A percentile compares a stretch with the other conserved stretches of the same genome.
Evolutionary conservation across 1,140 invertebrate species (phyloP).

Genomic region (Eumaeus atala): DNA sequence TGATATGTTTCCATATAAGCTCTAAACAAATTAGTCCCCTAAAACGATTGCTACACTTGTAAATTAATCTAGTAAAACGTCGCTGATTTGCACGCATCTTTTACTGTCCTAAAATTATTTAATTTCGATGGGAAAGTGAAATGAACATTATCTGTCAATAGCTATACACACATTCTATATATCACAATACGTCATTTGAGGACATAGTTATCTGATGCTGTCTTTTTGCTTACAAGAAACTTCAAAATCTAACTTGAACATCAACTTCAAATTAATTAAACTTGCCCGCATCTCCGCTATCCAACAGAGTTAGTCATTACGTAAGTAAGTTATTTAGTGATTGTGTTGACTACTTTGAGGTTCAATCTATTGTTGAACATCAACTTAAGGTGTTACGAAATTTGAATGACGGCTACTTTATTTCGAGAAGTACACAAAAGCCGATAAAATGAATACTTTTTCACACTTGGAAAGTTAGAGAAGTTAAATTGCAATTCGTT

Average conservation of each 20-base stretch:
- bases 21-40: no score
- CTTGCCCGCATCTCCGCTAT: constrained; percentile 22
- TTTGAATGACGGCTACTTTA: constrained; percentile 24
- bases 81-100: no score
- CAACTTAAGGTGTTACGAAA: constrained; percentile 39
- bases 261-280: constrained; percentile 46
- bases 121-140: no score
- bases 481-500: constrained; percentile 4
- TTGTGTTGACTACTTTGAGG: constrained; percentile 35
- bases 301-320: constrained; percentile 38
- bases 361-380: constrained; percentile 41
- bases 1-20: no score
- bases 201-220: no score
- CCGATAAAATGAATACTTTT: constrained; percentile 11
- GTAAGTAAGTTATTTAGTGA: constrained; percentile 39
- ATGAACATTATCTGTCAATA: no score
- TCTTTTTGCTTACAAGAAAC: background rate
- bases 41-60: no score
- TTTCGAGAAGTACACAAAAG: constrained; percentile 23
- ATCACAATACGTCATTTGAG: no score
- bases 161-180: no score
- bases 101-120: no score
- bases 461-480: background rate
- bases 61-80: no score
- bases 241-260: constrained; percentile 24